Conservation (phyloP, 2,113 vertebrate genomes). For the Mungos mungo region DNA sequence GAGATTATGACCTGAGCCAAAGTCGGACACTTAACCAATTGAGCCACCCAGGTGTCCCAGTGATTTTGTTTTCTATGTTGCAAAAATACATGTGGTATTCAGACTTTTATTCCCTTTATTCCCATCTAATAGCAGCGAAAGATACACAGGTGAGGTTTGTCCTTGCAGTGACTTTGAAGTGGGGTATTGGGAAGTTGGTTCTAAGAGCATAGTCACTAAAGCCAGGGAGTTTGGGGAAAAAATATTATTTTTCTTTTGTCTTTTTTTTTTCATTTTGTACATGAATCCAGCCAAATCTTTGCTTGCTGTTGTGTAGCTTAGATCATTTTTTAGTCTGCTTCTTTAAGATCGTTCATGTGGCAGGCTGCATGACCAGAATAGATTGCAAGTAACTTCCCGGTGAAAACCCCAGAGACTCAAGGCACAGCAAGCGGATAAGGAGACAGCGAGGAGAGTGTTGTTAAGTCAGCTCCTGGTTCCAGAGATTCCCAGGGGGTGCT, state of each 20-base stretch:
- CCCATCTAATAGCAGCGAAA: neutral
- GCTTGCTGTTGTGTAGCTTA: neutral
- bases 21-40: too few relatives aligned
- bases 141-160: neutral
- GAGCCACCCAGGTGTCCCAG: too few relatives aligned
- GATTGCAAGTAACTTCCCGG: neutral
- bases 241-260: neutral
- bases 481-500: neutral
- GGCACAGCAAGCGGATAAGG: neutral
- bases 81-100: neutral
- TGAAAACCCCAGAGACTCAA: constrained; percentile 3
- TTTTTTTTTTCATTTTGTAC: neutral
- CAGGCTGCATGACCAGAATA: neutral
- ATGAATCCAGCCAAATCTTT: neutral
- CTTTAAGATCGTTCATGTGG: constrained; percentile 16
- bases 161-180: neutral
- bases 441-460: neutral
- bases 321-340: neutral
- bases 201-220: neutral
- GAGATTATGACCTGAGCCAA: too few relatives aligned
- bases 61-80: neutral
- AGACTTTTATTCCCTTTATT: neutral
- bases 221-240: neutral
- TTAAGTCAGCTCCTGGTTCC: accelerated
- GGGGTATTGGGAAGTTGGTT: neutral